Evolutionary conservation across 2,888 invertebrate species (phyloP), one percentile per base, ranked within the genome.

Genomic region (Synanthedon vespiformis): DNA sequence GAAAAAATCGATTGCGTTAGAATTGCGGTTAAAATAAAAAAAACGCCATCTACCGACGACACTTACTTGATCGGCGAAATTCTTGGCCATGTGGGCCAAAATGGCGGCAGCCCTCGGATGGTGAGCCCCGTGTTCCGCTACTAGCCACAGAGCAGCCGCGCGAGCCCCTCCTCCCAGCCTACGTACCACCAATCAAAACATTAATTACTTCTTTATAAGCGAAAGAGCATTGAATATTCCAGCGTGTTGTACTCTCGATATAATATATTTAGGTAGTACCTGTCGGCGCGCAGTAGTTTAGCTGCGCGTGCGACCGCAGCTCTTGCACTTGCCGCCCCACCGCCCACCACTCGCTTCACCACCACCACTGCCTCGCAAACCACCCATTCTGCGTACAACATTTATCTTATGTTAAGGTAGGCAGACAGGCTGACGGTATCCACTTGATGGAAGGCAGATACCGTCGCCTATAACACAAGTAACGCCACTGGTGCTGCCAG

Each of bases 291-390:
- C 54, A 87, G 74, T 51, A 86, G 68, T 18, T 72, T 75, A 18
- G 82, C 82, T n/a, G 85, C 85, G 6, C 85, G 59, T 0, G 78
- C 70, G 2, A 85, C 85, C 27, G 84, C 85, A 0, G 84, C 81
- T 1, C 74, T 54, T 0, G 84, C 83, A 0, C 77, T 70, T 1
- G 76, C 72, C 8, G 82, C 84, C 0, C 83, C 86, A 0, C 83
- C 84, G 0, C 86, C 81, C 57, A 86, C 85, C 63, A 86, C 87
- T 0, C 84, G 67, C 65, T 86, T 86, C 67, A 86, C 85, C 61
- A 86, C 86, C 64, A 86, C 84, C 65, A 86, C 86, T 1, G 86
- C 86, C 52, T 86, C 87, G 62, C 86, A 85, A 54, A 86, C 86
- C 69, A 83, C 82, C 79, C 82, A 80, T 59, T 87, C 86, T 86